Base-by-base conservation (phyloP, 92 coral and sea anemone species). In the Muricea muricata region DNA sequence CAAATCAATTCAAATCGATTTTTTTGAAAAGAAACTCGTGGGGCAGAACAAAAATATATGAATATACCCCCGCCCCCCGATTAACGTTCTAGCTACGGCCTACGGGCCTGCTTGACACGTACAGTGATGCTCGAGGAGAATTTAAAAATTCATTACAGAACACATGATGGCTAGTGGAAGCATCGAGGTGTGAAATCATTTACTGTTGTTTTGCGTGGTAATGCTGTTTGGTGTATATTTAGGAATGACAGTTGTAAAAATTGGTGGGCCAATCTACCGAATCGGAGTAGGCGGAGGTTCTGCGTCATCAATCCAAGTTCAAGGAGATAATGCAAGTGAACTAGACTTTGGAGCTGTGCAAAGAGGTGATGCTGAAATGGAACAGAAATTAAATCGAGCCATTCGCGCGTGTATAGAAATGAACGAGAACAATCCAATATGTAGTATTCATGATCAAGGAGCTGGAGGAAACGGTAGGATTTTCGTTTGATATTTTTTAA, bases 351-450 rank as follows among this genome's bases (percentile, higher is more conserved):
- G 97, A 75, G 98, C 98, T 14, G 98, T 95, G 32, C 98, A 95
- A 82, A 92, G 98, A 79, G 98, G 98, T 10, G 98, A 95, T 87
- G 98, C 98, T 4, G 98, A 95, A 79, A 95, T 95, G 98, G 98
- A 95, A 50, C 98, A 95, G 83, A 95, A 95, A 82, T 86, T 95
- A 80, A 95, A 95, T 84, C 75, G 98, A 56, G 98, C 94, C 17
- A 81, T 95, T n/a, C 89, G 98, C 73, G 97, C 96, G 0, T 95
- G 98, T 75, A 91, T 95, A 48, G 98, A 95, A 78, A 88, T 93
- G 90, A 90, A 84, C 18, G 46, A 84, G 6, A 34, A 66, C 21
- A 95, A 95, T 68, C 97, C 95, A 25, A 92, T 95, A 82, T 95
- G 98, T 54, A 95, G 98, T 73, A 95, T 95, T 40, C 98, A 95